phyloP scores from a whole-genome alignment of 2,113 vertebrate genomes.

The Neodon shergylaensis region DNA sequence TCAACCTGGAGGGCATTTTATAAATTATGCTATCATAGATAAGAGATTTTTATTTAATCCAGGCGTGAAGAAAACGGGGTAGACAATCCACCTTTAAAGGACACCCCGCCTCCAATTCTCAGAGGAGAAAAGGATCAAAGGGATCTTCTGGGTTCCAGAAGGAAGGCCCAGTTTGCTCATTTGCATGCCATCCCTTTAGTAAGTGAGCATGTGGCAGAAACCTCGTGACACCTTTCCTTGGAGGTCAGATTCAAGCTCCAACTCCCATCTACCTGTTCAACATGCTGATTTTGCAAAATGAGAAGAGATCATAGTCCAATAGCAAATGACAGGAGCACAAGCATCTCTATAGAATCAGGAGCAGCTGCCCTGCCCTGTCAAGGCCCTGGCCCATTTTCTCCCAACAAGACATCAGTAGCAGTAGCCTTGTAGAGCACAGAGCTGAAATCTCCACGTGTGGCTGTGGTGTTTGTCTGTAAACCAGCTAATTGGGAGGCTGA shows the following conservation, averaged over 20 bases:
- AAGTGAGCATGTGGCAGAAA: background rate
- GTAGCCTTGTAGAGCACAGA: background rate
- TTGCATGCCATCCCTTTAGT: background rate
- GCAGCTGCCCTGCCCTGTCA: background rate
- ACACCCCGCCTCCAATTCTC: background rate
- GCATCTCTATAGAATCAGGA: background rate
- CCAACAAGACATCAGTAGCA: background rate
- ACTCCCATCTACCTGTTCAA: background rate
- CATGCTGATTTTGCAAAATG: background rate
- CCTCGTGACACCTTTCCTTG: background rate
- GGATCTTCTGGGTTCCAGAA: background rate
- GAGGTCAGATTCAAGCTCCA: background rate
- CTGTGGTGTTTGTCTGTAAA: background rate
- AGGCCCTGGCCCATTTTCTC: background rate
- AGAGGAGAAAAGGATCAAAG: background rate
- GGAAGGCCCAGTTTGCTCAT: background rate
- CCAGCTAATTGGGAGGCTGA: background rate
- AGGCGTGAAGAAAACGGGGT: background rate
- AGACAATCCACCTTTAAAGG: background rate
- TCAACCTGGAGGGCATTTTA: background rate
- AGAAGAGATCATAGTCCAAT: background rate
- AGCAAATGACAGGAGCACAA: background rate
- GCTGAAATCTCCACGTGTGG: background rate
- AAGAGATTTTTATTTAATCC: background rate
- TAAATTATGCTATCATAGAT: background rate